Base-by-base conservation (phyloP, 2,888 invertebrate genomes). In the Oscheius onirici region DNA sequence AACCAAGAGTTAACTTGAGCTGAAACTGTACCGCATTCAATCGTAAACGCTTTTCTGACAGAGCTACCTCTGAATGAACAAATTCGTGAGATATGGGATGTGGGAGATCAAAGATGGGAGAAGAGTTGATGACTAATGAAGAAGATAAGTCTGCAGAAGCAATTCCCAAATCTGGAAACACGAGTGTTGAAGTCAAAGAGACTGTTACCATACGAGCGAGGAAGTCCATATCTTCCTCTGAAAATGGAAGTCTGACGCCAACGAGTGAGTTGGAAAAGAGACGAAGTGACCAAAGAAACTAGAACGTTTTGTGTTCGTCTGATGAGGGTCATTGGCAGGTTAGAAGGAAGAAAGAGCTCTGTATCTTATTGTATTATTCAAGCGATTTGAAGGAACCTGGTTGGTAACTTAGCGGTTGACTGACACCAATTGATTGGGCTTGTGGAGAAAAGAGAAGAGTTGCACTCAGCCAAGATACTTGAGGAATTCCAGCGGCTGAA, bases 331-430 rank as follows among this genome's bases (percentile, higher is more conserved):
- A 85, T 81, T 17, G 75, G 63, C 26, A 81, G 76, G 26, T 69
- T 75, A 24, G 82, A 78, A n/a, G 81, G 77, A 1, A 83, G 80
- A 54, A 85, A 85, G 8, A 85, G 75, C 54, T 85, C 85, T 81
- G 69, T 41, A 77, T 70, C 49, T 10, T n/a, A 13, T 13, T 46
- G 17, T 46, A 10, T 3, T 3, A 46, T 46, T 46, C n/a, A n/a
- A 1, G 17, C 46, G n/a, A 46, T n/a, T 1, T 13, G 17, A 49
- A n/a, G 17, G 10, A 11, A 84, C 83, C 83, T 52, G 85, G 84
- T 41, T 83, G 83, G 74, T 85, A 85, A 55, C 83, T 83, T n/a
- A 80, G 71, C 0, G 85, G 85, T 15, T 80, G 74, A 26, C 78
- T 49, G 3, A 85, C 76, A n/a, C 84, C 84, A 11, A 83, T 49